phyloP scores from a whole-genome alignment of 2,113 vertebrate genomes.

The Psophia crepitans region DNA sequence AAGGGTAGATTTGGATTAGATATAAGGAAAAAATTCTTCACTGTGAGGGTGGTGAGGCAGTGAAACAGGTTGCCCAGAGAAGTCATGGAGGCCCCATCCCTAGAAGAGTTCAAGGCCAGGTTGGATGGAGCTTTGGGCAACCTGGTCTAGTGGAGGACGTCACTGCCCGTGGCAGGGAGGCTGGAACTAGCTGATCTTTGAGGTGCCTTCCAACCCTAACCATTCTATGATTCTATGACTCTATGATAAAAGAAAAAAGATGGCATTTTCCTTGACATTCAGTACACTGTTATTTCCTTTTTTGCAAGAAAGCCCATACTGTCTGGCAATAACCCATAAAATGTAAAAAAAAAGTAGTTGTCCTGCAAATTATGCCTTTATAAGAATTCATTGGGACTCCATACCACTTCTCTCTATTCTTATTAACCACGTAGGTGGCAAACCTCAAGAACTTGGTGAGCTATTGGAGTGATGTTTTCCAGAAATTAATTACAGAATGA shows the following conservation, averaged over 20 bases:
- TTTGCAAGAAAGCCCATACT: background rate
- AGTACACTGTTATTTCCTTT: background rate
- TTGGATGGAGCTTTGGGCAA: too few species aligned
- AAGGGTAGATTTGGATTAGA: too few species aligned
- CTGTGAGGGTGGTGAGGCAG: too few species aligned
- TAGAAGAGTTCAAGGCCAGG: too few species aligned
- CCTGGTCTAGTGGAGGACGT: too few species aligned
- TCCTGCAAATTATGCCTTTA: background rate
- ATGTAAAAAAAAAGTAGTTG: background rate
- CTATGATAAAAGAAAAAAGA: background rate
- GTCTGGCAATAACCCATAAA: background rate
- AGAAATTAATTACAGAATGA: background rate
- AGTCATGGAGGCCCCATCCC: too few species aligned
- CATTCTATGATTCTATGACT: too few species aligned
- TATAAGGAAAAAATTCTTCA: too few species aligned
- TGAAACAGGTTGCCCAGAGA: too few species aligned
- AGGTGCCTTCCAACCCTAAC: too few species aligned
- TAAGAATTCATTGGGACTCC: background rate
- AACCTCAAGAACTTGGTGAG: background rate
- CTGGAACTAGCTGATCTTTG: too few species aligned
- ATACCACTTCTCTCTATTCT: background rate
- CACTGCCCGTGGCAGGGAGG: too few species aligned
- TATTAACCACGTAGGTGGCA: background rate
- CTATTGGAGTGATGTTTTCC: background rate
- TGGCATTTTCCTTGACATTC: background rate